phyloP scores from a whole-genome alignment of 2,797 vertebrate species.

The Siniperca obscura region DNA sequence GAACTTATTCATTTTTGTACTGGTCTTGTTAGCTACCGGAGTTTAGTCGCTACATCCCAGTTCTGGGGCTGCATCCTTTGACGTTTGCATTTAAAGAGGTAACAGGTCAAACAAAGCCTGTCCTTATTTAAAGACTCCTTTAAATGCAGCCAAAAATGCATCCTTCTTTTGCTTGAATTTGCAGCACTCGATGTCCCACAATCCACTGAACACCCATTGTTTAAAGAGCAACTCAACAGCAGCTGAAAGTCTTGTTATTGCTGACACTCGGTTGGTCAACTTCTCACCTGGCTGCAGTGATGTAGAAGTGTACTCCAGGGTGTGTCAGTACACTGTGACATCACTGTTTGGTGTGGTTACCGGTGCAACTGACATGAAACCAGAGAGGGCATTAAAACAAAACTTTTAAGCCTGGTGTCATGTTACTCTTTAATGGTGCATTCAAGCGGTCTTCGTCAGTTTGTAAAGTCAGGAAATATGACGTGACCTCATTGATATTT shows the following conservation, averaged over 20 bases:
- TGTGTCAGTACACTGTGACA: neutral
- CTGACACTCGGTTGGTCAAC: neutral
- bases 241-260: neutral
- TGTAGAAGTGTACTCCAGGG: neutral
- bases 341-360: neutral
- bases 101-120: neutral
- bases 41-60: neutral
- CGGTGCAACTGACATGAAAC: constrained; percentile 5
- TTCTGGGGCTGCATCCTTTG: constrained; percentile 16
- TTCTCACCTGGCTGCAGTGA: neutral
- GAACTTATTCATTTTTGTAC: constrained; percentile 21
- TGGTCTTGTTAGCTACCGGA: constrained; percentile 3
- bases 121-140: constrained; percentile 6
- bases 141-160: neutral
- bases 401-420: neutral
- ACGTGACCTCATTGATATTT: constrained; percentile 4
- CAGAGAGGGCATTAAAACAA: neutral
- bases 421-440: constrained; percentile 14
- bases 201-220: neutral
- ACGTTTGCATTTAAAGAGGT: neutral
- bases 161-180: neutral
- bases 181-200: neutral
- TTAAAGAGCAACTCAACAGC: neutral
- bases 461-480: neutral
- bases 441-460: constrained; percentile 12